Evolutionary conservation across 2,113 vertebrate species (phyloP).

Genomic region (Hippocampus comes): DNA sequence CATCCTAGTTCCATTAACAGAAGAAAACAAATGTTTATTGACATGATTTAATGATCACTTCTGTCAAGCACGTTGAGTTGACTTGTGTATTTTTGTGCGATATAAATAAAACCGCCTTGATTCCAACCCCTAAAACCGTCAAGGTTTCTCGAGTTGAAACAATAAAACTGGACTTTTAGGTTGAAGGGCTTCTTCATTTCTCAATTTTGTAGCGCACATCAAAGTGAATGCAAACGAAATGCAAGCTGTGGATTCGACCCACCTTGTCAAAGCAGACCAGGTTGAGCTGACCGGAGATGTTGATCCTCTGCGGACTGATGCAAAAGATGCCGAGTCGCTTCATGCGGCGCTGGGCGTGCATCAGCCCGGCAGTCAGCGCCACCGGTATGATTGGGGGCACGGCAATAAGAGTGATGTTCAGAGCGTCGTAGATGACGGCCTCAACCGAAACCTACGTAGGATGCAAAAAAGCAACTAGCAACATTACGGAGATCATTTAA

Average conservation of each 20-base stretch:
- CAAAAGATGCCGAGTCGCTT: constrained; percentile 90
- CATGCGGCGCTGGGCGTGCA: constrained; percentile 91
- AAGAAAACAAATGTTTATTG: not conserved
- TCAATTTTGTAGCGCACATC: too few species aligned
- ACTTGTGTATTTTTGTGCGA: too few species aligned
- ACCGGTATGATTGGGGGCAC: constrained; percentile 93
- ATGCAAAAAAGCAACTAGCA: not conserved
- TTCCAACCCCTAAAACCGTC: too few species aligned
- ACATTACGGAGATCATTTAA: not conserved
- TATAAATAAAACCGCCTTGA: too few species aligned
- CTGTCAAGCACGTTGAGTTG: too few species aligned
- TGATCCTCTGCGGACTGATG: constrained; percentile 96
- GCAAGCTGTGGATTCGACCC: not conserved
- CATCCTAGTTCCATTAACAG: not conserved
- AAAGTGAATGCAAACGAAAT: not conserved
- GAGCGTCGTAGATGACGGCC: constrained; percentile 84
- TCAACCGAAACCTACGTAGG: constrained; percentile 74
- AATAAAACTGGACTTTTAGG: too few species aligned
- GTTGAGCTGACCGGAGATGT: constrained; percentile 95
- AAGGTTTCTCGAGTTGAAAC: too few species aligned
- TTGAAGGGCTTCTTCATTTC: too few species aligned
- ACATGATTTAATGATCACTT: not conserved
- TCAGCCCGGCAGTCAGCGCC: constrained; percentile 92
- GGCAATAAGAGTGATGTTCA: constrained; percentile 95
- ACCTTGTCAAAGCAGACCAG: constrained; percentile 98